These are phyloP conservation scores for Ridgeia piscesae DNA, from an alignment of 1,140 invertebrate genomes.

Conservation along the genomic window DNA sequence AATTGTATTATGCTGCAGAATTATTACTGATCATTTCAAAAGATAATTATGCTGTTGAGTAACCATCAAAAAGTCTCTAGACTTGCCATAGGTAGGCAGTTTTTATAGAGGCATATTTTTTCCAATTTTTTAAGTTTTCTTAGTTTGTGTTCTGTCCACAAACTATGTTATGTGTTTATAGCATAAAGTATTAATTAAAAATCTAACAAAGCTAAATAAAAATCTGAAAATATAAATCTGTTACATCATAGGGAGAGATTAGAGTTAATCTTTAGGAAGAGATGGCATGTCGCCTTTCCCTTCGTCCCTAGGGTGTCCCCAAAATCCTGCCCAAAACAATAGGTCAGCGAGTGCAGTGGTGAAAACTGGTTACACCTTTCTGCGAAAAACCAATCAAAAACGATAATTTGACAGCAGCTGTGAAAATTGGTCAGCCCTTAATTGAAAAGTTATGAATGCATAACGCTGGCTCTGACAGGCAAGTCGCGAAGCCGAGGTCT, in stretches of 20 bases:
- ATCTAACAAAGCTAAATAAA: background rate
- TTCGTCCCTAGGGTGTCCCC: background rate
- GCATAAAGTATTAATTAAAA: background rate
- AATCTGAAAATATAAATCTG: background rate
- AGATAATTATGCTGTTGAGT: too few relatives aligned
- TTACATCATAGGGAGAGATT: background rate
- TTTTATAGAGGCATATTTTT: background rate
- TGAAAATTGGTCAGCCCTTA: background rate
- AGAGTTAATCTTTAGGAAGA: background rate
- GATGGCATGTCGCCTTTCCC: background rate
- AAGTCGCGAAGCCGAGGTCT: background rate
- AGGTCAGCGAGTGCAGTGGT: background rate
- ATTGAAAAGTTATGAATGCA: background rate
- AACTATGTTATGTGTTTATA: background rate
- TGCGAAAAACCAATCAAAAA: background rate
- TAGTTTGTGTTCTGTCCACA: background rate
- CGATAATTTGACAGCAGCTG: background rate
- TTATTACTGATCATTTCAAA: background rate
- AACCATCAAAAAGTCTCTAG: background rate
- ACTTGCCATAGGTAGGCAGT: background rate
- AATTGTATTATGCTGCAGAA: background rate
- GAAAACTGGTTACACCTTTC: background rate
- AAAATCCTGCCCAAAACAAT: background rate
- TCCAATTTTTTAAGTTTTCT: too few relatives aligned
- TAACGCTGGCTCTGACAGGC: background rate